Evolutionary conservation across 2,888 invertebrate genomes (phyloP).

Genomic region (Fragum whitleyi): DNA sequence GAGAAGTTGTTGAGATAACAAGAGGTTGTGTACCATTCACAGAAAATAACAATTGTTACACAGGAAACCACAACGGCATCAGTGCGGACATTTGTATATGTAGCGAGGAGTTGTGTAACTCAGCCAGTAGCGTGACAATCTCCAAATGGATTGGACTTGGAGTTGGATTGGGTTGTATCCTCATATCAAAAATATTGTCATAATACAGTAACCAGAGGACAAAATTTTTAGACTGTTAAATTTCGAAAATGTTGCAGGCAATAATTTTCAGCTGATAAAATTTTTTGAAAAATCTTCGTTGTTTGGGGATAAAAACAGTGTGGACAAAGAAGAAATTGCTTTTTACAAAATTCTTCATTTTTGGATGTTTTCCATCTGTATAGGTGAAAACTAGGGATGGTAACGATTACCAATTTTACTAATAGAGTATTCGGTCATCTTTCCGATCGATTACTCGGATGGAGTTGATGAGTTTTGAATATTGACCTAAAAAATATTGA

Average conservation of each 20-base stretch:
- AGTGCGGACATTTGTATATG: slow-evolving; percentile 50
- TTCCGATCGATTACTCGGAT: too few species aligned
- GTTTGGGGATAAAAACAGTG: too few species aligned
- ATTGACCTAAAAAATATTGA: too few species aligned
- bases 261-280: too few species aligned
- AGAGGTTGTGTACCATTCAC: slow-evolving; percentile 48
- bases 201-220: neutral
- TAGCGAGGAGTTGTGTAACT: slow-evolving; percentile 51
- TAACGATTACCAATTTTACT: too few species aligned
- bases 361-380: too few species aligned
- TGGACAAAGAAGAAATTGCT: neutral
- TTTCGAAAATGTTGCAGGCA: neutral
- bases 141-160: neutral
- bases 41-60: slow-evolving; percentile 33
- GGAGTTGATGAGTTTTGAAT: too few species aligned
- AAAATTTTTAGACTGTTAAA: neutral
- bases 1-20: slow-evolving; percentile 52
- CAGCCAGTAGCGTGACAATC: neutral
- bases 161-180: neutral
- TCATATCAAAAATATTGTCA: neutral
- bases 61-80: slow-evolving; percentile 37
- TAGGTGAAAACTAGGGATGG: too few species aligned
- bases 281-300: too few species aligned
- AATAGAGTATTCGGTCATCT: too few species aligned
- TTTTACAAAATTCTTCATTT: neutral